These are phyloP conservation scores for Pristiophorus japonicus DNA, from an alignment of 2,113 vertebrate species.

Conservation along the genomic window DNA sequence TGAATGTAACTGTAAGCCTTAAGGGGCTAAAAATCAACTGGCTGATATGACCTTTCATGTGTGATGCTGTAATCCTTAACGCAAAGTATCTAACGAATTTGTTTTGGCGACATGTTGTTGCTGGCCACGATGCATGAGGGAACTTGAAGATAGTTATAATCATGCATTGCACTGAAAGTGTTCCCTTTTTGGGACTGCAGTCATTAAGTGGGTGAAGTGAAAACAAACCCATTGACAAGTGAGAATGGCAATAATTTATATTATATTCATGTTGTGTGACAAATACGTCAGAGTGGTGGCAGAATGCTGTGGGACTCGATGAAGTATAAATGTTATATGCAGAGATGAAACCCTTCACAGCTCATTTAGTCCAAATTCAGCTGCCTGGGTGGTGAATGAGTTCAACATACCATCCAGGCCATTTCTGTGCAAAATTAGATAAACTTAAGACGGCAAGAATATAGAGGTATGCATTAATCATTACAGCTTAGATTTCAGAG, in stretches of 20 bases:
- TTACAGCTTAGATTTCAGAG: neutral
- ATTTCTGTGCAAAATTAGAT: slow-evolving; percentile 72
- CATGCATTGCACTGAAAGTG: slow-evolving; percentile 60
- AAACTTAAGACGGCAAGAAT: neutral
- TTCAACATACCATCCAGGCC: slow-evolving; percentile 72
- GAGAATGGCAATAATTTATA: slow-evolving; percentile 92
- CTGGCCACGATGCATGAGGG: slow-evolving; percentile 52
- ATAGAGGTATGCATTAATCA: neutral
- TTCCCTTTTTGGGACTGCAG: slow-evolving; percentile 61
- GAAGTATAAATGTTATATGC: slow-evolving; percentile 66
- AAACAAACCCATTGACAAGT: slow-evolving; percentile 80
- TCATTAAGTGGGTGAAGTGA: slow-evolving; percentile 62
- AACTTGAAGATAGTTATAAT: slow-evolving; percentile 55
- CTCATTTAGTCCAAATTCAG: slow-evolving; percentile 94
- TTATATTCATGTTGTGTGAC: slow-evolving; percentile 88
- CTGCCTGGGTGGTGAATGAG: slow-evolving; percentile 87
- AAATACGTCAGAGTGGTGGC: slow-evolving; percentile 75
- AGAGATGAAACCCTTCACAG: slow-evolving; percentile 88
- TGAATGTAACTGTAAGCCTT: neutral
- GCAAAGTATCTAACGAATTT: slow-evolving; percentile 65
- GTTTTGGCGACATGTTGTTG: slow-evolving; percentile 59
- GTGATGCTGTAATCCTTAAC: slow-evolving; percentile 53
- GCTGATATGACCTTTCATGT: neutral
- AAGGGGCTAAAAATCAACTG: neutral
- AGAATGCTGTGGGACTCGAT: slow-evolving; percentile 57